Percentiles rank a stretch among this genome's conserved stretches.
Evolutionary conservation across 2,888 invertebrate genomes (phyloP).

Genomic region (Agrochola macilenta): DNA sequence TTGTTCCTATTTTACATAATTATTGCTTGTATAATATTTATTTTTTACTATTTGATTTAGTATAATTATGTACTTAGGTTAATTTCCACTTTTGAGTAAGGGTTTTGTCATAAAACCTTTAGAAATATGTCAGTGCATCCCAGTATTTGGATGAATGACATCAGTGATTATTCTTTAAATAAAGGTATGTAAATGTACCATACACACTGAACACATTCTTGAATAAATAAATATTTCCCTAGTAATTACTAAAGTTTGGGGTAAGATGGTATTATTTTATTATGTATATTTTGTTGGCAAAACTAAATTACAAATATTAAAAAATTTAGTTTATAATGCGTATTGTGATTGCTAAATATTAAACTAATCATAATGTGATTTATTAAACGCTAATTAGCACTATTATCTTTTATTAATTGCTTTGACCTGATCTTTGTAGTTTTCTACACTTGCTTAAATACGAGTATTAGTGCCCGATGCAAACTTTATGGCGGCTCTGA

Average conservation of each 20-base stretch:
- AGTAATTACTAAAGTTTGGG: constrained; percentile 1
- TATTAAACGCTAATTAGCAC: constrained; percentile 12
- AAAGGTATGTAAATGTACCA: not conserved
- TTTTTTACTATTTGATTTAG: not conserved
- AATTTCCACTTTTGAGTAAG: not conserved
- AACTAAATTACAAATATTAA: constrained; percentile 27
- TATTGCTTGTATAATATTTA: not conserved
- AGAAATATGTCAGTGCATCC: not conserved
- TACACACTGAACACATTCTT: not conserved
- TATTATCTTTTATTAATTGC: constrained; percentile 29
- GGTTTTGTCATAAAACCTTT: not conserved
- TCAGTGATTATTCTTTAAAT: not conserved
- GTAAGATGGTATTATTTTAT: not conserved
- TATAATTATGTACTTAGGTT: not conserved
- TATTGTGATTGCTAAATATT: constrained; percentile 7
- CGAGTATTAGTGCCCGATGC: not conserved
- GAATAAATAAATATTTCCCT: not conserved
- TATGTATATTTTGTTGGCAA: constrained; percentile 26
- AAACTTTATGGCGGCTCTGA: not conserved
- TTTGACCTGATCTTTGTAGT: constrained; percentile 9
- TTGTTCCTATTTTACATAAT: not conserved
- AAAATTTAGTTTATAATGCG: constrained; percentile 9
- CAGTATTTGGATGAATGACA: not conserved
- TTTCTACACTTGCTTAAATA: not conserved
- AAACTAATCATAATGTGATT: constrained; percentile 24